A percentile compares a stretch with the other conserved stretches of the same genome.
phyloP scores from a whole-genome alignment of 2,113 vertebrate genomes.

The Cheirogaleus medius region DNA sequence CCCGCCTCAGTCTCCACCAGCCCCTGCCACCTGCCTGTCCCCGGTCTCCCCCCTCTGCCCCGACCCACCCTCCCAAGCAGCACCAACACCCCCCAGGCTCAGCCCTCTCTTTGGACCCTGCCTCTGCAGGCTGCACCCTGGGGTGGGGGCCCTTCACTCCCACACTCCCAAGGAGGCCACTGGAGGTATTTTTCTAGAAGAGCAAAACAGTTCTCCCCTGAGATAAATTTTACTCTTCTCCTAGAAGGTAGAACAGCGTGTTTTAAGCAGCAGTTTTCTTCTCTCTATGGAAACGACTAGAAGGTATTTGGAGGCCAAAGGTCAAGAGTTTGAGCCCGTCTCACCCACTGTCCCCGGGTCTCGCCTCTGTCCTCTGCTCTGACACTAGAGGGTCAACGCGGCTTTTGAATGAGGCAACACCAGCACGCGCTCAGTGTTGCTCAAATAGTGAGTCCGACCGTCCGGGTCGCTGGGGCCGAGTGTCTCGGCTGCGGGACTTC shows the following conservation, averaged over 20 bases:
- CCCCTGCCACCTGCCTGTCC: neutral
- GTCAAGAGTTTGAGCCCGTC: neutral
- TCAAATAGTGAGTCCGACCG: too few relatives aligned
- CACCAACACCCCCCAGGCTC: neutral
- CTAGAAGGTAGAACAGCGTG: neutral
- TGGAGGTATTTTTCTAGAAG: neutral
- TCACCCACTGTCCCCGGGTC: neutral
- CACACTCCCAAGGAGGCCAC: neutral
- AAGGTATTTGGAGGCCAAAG: neutral
- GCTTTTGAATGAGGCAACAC: rapidly evolving
- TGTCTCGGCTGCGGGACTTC: neutral
- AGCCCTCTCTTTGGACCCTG: neutral
- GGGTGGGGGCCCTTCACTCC: neutral
- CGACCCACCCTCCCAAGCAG: neutral
- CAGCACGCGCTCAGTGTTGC: too few relatives aligned
- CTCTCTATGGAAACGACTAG: neutral
- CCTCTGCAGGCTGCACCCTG: neutral
- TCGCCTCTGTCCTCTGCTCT: too few relatives aligned
- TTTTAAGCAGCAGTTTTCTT: neutral
- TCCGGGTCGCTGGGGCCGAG: neutral
- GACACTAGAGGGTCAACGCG: rapidly evolving
- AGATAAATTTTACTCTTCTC: neutral
- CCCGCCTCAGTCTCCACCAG: neutral
- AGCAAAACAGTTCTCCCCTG: neutral
- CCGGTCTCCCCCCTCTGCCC: rapidly evolving